Evolutionary conservation across 2,113 vertebrate genomes (phyloP).

Genomic region (Loxodonta africana): DNA sequence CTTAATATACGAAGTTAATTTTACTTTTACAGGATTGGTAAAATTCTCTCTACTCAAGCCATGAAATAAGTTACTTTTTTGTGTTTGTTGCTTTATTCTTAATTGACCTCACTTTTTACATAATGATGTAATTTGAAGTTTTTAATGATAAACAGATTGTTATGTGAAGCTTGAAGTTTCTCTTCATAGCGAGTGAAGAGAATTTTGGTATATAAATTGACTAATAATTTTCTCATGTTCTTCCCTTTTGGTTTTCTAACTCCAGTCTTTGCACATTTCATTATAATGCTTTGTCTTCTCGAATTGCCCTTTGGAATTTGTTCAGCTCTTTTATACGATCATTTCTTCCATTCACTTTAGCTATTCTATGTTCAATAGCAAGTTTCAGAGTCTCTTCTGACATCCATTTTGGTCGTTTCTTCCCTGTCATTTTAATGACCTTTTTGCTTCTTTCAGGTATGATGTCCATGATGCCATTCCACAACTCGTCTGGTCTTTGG

Average conservation of each 20-base stretch:
- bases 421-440: too few relatives aligned
- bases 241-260: neutral
- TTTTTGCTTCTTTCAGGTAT: too few relatives aligned
- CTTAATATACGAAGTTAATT: neutral
- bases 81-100: neutral
- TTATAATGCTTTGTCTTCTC: too few relatives aligned
- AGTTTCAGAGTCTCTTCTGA: too few relatives aligned
- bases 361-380: too few relatives aligned
- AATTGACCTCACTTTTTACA: neutral
- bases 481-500: too few relatives aligned
- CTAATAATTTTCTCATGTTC: slow-evolving; percentile 17
- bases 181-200: neutral
- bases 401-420: too few relatives aligned
- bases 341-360: too few relatives aligned
- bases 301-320: too few relatives aligned
- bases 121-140: neutral
- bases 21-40: neutral
- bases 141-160: neutral
- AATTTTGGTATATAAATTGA: neutral
- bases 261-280: too few relatives aligned
- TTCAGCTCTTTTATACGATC: too few relatives aligned
- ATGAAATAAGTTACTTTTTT: neutral
- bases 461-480: too few relatives aligned
- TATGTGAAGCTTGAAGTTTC: neutral
- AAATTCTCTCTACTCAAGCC: neutral